These are phyloP conservation scores for Ryuthela nishihirai DNA, from an alignment of 2,888 invertebrate species.

Conservation along the genomic window DNA sequence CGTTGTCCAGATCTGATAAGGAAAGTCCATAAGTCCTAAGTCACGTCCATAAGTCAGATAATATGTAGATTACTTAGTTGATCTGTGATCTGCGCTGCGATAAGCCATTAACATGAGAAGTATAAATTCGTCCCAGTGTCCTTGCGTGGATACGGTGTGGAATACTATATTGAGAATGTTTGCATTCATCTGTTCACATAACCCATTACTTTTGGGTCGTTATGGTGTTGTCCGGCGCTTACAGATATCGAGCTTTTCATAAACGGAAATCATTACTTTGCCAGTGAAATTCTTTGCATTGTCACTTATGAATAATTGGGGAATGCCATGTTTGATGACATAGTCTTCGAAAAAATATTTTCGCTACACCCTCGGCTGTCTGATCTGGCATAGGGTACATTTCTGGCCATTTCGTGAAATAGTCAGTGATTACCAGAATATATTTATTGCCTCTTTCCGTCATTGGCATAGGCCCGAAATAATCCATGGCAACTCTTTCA, in stretches of 20 bases:
- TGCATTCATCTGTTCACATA: neutral
- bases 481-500: constrained; percentile 14
- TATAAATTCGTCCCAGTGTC: no score
- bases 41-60: no score
- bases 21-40: no score
- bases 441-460: constrained; percentile 17
- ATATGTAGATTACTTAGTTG: no score
- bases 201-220: neutral
- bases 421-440: constrained; percentile 25
- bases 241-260: neutral
- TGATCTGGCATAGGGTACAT: neutral
- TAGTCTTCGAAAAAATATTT: no score
- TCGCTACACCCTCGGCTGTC: no score
- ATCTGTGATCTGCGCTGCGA: no score
- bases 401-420: constrained; percentile 5
- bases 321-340: no score
- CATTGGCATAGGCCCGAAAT: constrained; percentile 10
- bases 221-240: neutral
- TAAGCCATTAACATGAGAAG: no score
- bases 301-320: no score
- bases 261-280: neutral
- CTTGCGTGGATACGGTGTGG: neutral
- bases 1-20: no score
- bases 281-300: no score
- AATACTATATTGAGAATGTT: neutral